Conservation (phyloP, 37 sponge, comb jelly and placozoan species). For the Beroe forskalii region DNA sequence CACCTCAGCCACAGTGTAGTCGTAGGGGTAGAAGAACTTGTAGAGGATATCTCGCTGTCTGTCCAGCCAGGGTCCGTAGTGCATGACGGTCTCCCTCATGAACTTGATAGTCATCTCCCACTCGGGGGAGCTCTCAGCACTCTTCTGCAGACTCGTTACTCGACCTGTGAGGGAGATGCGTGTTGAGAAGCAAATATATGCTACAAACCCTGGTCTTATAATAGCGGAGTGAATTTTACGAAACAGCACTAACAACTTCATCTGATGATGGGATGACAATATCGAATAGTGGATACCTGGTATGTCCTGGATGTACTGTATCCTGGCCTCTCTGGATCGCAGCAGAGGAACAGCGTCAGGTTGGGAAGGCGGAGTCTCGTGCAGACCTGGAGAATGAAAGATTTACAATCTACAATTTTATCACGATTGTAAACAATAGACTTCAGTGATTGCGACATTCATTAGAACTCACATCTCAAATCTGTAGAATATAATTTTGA, state of each 20-base stretch:
- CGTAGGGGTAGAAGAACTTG: constrained; percentile 66
- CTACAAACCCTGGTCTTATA: too few species aligned
- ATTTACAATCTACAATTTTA: too few species aligned
- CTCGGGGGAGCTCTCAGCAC: constrained; percentile 62
- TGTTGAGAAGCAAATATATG: too few species aligned
- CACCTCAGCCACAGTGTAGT: constrained; percentile 48
- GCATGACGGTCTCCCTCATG: constrained; percentile 18
- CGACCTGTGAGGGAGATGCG: background rate
- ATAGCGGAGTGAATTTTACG: too few species aligned
- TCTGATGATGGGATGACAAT: too few species aligned
- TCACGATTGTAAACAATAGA: too few species aligned
- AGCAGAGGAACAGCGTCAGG: constrained; percentile 45
- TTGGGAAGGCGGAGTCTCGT: constrained; percentile 62
- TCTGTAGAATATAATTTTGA: too few species aligned
- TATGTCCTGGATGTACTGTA: constrained; percentile 45
- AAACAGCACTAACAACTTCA: too few species aligned
- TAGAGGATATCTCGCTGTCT: constrained; percentile 62
- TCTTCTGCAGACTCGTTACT: constrained; percentile 40
- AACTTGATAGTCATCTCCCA: constrained; percentile 66
- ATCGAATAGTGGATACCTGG: too few species aligned
- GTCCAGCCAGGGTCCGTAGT: constrained; percentile 66
- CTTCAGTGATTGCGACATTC: too few species aligned
- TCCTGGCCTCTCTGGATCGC: constrained; percentile 23
- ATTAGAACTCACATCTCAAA: too few species aligned
- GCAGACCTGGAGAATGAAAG: background rate